These are phyloP conservation scores for Epistrophella euchroma DNA, from an alignment of 2,888 invertebrate genomes.

Conservation along the genomic window DNA sequence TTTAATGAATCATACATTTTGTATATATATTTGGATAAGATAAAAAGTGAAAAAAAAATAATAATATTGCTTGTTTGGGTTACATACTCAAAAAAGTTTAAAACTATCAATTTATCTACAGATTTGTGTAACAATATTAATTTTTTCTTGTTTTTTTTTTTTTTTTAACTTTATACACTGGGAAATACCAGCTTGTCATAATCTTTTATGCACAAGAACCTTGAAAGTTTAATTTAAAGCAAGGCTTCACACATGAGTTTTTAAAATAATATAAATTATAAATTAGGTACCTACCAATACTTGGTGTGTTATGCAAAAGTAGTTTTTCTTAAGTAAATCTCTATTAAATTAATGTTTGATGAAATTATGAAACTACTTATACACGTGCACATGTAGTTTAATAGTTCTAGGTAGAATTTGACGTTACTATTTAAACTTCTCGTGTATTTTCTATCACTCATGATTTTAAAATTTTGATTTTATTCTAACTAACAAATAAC, in stretches of 20 bases:
- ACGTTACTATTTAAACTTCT: neutral
- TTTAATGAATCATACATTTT: constrained; percentile 51
- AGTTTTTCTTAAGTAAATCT: neutral
- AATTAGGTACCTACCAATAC: neutral
- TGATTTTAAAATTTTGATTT: too few relatives aligned
- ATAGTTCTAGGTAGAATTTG: neutral
- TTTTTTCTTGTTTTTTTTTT: too few relatives aligned
- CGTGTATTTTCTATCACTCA: neutral
- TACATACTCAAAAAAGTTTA: neutral
- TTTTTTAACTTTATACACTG: too few relatives aligned
- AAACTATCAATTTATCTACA: too few relatives aligned
- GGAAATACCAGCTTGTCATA: too few relatives aligned
- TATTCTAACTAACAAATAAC: too few relatives aligned
- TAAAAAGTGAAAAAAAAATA: neutral
- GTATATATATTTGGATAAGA: constrained; percentile 13
- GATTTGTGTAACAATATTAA: too few relatives aligned
- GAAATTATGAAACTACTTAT: neutral
- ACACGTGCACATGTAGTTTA: neutral
- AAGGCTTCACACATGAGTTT: neutral
- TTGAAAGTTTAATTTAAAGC: neutral
- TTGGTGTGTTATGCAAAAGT: neutral
- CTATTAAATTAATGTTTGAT: neutral
- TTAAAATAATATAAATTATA: neutral
- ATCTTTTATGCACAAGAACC: neutral
- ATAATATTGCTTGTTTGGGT: neutral